These are phyloP conservation scores for Falco biarmicus DNA, from an alignment of 2,797 vertebrate genomes.

Conservation along the genomic window DNA sequence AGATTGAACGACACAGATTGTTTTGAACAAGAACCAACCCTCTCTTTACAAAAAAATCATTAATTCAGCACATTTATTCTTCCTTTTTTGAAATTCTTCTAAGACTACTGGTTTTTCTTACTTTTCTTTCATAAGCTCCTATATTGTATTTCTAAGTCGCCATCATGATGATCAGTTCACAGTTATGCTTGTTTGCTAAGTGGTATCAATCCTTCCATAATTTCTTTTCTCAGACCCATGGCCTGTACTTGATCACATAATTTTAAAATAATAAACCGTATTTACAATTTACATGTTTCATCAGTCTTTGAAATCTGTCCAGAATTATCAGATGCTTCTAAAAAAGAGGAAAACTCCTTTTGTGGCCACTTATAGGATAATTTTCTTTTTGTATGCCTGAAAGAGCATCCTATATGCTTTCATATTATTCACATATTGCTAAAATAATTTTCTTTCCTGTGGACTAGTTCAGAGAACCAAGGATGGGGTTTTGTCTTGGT, in stretches of 20 bases:
- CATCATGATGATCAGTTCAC: background rate
- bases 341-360: background rate
- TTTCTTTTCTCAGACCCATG: background rate
- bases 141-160: background rate
- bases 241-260: background rate
- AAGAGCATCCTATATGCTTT: background rate
- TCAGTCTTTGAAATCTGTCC: background rate
- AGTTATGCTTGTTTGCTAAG: background rate
- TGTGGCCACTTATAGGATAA: background rate
- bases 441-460: background rate
- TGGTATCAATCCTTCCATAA: background rate
- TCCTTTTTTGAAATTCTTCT: background rate
- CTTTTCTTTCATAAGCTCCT: background rate
- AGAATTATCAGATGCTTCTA: background rate
- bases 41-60: background rate
- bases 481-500: rapidly evolving
- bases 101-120: background rate
- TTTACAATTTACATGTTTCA: background rate
- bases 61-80: background rate
- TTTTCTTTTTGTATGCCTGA: background rate
- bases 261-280: background rate
- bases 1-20: background rate
- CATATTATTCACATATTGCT: background rate
- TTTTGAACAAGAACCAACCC: background rate
- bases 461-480: background rate